Evolutionary conservation across 2,113 vertebrate species (phyloP), one percentile per base, ranked within the genome.

Genomic region (Silurus asotus): DNA sequence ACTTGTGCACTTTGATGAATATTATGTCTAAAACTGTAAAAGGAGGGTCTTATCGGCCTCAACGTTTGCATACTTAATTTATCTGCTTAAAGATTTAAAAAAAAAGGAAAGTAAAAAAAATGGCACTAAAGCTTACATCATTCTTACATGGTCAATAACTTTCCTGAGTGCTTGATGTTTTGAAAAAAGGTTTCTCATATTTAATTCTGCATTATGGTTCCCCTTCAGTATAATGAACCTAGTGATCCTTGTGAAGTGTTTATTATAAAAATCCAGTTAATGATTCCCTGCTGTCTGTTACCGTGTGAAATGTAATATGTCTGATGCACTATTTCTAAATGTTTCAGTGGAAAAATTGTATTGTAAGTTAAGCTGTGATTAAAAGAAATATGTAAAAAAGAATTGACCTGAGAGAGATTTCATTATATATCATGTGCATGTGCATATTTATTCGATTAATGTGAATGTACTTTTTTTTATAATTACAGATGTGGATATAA

Each of bases 281-380:
- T 19, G 37, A 25, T 56, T 15, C 17, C 37, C 8, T 79, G 23
- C 49, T 37, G 0, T 45, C 55, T 8, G 56, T 28, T 75, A 3
- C 23, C 25, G 13, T 85, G 84, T 79, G 62, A 85, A 20, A 19
- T 79, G 8, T 59, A 79, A 59, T 9, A 17, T 64, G 28, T 79
- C n/a, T 83, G 75, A 19, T 87, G 80, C 86, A 83, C 79, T 87
- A 28, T 78, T 85, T 89, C 49, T 84, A 74, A 85, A 59, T 75
- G 72, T 75, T n/a, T 58, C 48, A 74, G 45, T 83, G 51, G 11
- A 83, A 8, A 74, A 59, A 79, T 81, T 82, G 25, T 85, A 56
- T 82, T 81, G 17, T 79, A 55, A 81, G 61, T 11, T 72, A 51
- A 74, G 49, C 70, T 77, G 56, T 84, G 23, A 67, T 87, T 84